Evolutionary conservation across 1,140 invertebrate species (phyloP).

Genomic region (Halictus rubicundus): DNA sequence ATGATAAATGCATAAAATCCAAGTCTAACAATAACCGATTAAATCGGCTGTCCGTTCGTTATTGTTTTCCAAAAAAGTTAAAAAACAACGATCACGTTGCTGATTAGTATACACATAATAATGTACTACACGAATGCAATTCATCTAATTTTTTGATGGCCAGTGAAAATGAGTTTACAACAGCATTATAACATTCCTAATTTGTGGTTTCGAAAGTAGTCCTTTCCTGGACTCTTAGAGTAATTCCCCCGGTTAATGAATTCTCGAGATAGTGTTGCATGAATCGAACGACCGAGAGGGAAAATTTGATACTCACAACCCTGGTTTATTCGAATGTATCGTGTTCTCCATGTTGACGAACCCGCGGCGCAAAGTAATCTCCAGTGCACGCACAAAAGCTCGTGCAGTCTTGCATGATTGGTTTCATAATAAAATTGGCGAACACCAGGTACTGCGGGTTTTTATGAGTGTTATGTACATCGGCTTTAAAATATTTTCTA

Average conservation of each 20-base stretch:
- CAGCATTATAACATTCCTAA: too few species aligned
- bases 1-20: too few species aligned
- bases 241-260: not conserved
- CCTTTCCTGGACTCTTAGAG: not conserved
- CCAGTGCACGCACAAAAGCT: not conserved
- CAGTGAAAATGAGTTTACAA: too few species aligned
- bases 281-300: not conserved
- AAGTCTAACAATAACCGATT: too few species aligned
- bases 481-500: not conserved
- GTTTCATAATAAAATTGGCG: not conserved
- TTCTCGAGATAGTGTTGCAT: not conserved
- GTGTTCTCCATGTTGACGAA: not conserved
- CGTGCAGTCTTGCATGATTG: not conserved
- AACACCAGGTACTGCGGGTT: not conserved
- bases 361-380: not conserved
- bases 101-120: too few species aligned
- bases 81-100: too few species aligned
- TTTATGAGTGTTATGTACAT: not conserved
- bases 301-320: constrained; percentile 1
- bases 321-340: not conserved
- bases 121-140: too few species aligned
- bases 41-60: too few species aligned
- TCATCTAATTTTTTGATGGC: too few species aligned
- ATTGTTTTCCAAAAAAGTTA: too few species aligned
- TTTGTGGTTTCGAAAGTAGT: too few species aligned